A percentile compares a stretch with the other conserved stretches of the same genome.
Evolutionary conservation across 1,140 invertebrate genomes (phyloP).

Genomic region (Solenopsis fugax): DNA sequence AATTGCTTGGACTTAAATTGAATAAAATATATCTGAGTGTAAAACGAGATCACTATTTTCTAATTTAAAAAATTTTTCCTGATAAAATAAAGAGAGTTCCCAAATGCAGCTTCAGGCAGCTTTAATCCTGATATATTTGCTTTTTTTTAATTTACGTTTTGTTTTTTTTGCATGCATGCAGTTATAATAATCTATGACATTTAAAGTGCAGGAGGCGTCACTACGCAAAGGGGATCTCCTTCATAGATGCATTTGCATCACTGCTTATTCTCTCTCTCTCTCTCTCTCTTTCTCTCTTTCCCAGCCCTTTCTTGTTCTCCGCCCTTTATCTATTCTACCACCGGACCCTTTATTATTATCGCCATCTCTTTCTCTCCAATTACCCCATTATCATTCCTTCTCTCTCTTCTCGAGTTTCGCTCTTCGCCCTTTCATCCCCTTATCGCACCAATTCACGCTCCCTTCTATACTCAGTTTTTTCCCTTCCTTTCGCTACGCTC

Average conservation of each 20-base stretch:
- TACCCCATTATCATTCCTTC: not conserved
- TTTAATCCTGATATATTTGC: not conserved
- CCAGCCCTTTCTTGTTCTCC: not conserved
- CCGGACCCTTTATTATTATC: slow-evolving; percentile 30
- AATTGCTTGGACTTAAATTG: not conserved
- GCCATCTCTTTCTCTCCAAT: not conserved
- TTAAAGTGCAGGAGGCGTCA: not conserved
- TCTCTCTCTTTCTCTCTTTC: not conserved
- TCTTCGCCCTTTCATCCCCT: slow-evolving; percentile 31
- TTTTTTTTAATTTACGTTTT: not conserved
- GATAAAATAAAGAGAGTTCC: not conserved
- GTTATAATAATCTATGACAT: not conserved
- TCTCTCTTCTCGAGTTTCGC: slow-evolving; percentile 7
- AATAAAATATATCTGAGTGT: not conserved
- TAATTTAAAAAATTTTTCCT: not conserved
- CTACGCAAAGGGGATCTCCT: not conserved
- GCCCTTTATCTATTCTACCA: not conserved
- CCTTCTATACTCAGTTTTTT: not conserved
- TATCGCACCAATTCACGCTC: slow-evolving; percentile 10
- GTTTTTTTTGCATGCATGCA: too few species aligned
- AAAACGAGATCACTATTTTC: not conserved
- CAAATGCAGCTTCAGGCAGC: not conserved
- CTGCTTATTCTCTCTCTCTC: slow-evolving; percentile 22
- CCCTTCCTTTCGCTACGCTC: slow-evolving; percentile 30
- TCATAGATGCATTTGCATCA: not conserved